Evolutionary conservation across 2,797 vertebrate species (phyloP).

Genomic region (Pelobates cultripes): DNA sequence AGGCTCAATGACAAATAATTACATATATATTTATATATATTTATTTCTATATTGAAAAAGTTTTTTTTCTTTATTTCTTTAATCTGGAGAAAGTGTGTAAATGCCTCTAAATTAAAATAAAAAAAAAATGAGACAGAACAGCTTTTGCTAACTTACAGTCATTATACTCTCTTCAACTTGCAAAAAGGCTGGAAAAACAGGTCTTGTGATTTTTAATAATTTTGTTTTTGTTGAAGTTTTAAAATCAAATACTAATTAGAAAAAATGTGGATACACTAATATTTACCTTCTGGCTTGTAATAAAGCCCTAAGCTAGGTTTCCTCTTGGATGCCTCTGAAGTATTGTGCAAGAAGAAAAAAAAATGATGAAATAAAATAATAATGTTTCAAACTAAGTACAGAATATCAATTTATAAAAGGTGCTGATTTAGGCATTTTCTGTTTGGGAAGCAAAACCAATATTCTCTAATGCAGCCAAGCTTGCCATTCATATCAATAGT

Average conservation of each 20-base stretch:
- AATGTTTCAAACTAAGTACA: conserved; percentile 49
- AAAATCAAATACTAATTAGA: neutral
- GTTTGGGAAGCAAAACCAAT: conserved; percentile 44
- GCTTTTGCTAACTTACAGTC: no score
- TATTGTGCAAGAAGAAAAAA: conserved; percentile 48
- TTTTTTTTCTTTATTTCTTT: no score
- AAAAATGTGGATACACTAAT: conserved; percentile 2
- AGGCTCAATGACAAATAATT: no score
- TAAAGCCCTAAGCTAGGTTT: conserved; percentile 46
- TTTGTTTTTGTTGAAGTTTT: conserved; percentile 11
- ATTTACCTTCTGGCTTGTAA: conserved; percentile 12
- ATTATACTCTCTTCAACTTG: no score
- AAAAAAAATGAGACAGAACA: no score
- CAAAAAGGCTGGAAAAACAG: no score
- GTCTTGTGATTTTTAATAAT: neutral
- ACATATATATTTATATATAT: no score
- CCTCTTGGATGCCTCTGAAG: conserved; percentile 37
- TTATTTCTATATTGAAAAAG: no score
- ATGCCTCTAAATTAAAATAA: no score
- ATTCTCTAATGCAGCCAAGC: conserved; percentile 51
- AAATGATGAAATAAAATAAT: conserved; percentile 16
- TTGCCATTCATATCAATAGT: conserved; percentile 48
- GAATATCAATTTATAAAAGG: conserved; percentile 49
- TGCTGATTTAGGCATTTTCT: conserved; percentile 41
- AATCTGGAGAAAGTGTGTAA: no score